These are phyloP conservation scores for Solenodon paradoxus DNA, from an alignment of 2,113 vertebrate genomes.

Conservation along the genomic window DNA sequence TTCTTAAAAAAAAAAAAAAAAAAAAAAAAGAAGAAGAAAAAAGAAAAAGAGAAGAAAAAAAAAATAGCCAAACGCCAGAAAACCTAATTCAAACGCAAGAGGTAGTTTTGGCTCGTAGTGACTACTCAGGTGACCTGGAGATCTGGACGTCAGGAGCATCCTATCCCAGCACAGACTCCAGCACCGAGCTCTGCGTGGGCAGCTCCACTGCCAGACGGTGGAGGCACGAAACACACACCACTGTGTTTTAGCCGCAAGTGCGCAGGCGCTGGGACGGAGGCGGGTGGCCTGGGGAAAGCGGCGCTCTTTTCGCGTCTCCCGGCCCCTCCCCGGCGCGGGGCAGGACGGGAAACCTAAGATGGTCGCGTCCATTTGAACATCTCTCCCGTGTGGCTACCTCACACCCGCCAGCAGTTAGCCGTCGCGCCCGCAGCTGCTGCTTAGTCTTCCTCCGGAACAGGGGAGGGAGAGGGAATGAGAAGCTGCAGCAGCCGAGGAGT, in stretches of 20 bases:
- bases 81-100: background rate
- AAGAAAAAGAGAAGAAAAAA: too few species aligned
- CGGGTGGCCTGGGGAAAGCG: fast-evolving
- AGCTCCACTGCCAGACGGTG: too few species aligned
- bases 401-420: background rate
- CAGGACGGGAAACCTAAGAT: slow-evolving; percentile 88
- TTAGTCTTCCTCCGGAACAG: background rate
- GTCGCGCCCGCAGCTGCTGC: background rate
- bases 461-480: slow-evolving; percentile 61
- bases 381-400: background rate
- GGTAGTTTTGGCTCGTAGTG: background rate
- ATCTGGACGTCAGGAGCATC: background rate
- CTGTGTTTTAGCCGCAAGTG: too few species aligned
- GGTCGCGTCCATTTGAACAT: slow-evolving; percentile 90
- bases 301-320: background rate
- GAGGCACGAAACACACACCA: too few species aligned
- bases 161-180: fast-evolving
- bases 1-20: too few species aligned
- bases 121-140: background rate
- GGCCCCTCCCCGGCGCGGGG: slow-evolving; percentile 70
- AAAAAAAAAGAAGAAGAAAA: too few species aligned
- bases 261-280: background rate
- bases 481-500: slow-evolving; percentile 6
- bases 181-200: fast-evolving
- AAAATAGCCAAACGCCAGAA: background rate